These are phyloP conservation scores for Rhabdomys pumilio DNA, from an alignment of 2,797 vertebrate species.

Conservation along the genomic window DNA sequence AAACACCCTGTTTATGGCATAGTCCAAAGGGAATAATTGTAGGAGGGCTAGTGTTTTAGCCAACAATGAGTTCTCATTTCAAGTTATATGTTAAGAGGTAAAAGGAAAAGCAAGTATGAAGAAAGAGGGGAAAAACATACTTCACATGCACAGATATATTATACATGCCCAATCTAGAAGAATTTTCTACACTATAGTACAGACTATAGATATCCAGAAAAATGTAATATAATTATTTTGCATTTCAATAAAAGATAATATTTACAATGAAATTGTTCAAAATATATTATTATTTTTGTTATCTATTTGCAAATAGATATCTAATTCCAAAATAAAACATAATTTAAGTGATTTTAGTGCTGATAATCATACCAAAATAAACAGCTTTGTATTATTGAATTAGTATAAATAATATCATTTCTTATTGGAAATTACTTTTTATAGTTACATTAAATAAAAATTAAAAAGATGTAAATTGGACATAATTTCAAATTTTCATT, in stretches of 20 bases:
- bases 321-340: background rate
- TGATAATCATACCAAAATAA: background rate
- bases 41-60: accelerated
- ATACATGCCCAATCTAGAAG: background rate
- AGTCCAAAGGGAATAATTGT: background rate
- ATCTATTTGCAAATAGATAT: background rate
- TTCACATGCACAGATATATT: background rate
- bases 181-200: background rate
- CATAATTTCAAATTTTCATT: background rate
- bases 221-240: background rate
- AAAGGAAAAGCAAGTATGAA: background rate
- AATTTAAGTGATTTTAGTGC: background rate
- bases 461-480: background rate
- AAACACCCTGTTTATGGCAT: accelerated
- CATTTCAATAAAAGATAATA: background rate
- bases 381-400: background rate
- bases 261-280: background rate
- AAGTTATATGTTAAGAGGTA: background rate
- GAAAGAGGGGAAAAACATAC: background rate
- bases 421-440: background rate
- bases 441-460: background rate
- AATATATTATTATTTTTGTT: background rate
- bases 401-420: background rate
- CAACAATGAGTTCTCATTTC: background rate
- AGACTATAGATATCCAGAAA: background rate